Base-by-base conservation (phyloP, 2,113 vertebrate species). In the Aplodontia rufa region DNA sequence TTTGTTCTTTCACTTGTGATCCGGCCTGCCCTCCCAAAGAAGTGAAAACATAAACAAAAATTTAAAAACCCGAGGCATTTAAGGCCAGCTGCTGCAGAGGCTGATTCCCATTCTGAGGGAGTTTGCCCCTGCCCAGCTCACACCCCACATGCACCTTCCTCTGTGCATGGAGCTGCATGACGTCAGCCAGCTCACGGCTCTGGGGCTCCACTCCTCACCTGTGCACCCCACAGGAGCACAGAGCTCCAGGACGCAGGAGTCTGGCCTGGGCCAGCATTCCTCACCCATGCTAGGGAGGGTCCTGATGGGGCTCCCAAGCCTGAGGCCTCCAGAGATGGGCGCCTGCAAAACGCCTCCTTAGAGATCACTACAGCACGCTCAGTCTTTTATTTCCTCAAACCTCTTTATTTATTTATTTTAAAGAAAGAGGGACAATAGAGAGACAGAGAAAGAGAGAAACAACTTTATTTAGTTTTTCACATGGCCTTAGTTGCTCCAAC, bases 311-410 rank as follows among this genome's bases (percentile, higher is more conserved):
- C n/a, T 30, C 3, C 37, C 83, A 26, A 78, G 88, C 80, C 81
- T 26, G 5, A 75, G 87, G 93, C 78, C 75, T 40, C 87, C 13
- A 1, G 81, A 78, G 51, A 49, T n/a, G 55, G 42, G 58, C 69
- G 40, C 45, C 71, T 75, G n/a, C n/a, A n/a, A 45, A 74, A 75
- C 45, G 7, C 74, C 45, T 95, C 91, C 12, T 79, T 83, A 90
- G 74, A 89, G 64, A 16, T 86, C 86, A 94, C 94, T 95, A 94
- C 60, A 42, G 58, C 19, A 40, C 11, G 58, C 35, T 60, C 64
- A 30, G 28, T 66, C 71, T 88, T 90, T 74, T 26, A 82, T 83
- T 42, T n/a, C 79, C 92, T 80, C 37, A 42, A 45, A 66, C 51
- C 62, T 94, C 66, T 49, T n/a, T n/a, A n/a, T n/a, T n/a, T n/a